A percentile compares a stretch with the other conserved stretches of the same genome.
Conservation (phyloP, 1,140 invertebrate genomes). For the Carposina sasakii region DNA sequence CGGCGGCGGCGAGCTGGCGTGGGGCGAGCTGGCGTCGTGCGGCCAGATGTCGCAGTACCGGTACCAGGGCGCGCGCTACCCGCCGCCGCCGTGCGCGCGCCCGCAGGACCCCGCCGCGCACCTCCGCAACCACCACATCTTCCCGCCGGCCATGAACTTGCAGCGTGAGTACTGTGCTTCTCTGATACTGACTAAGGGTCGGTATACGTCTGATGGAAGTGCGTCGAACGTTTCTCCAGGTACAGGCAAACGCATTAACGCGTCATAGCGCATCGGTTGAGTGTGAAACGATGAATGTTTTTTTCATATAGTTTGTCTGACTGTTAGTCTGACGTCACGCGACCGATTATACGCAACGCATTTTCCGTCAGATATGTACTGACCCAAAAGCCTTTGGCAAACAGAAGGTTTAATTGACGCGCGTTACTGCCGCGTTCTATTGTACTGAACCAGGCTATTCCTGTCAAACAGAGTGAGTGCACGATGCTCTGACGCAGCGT, state of each 20-base stretch:
- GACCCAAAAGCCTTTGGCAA: too few relatives aligned
- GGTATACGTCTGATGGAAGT: background rate
- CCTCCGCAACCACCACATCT: slow-evolving; percentile 67
- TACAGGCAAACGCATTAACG: too few relatives aligned
- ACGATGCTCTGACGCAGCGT: too few relatives aligned
- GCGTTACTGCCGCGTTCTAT: too few relatives aligned
- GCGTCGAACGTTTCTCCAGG: background rate
- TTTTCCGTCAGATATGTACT: too few relatives aligned
- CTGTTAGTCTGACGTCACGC: too few relatives aligned
- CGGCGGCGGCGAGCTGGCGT: slow-evolving; percentile 72
- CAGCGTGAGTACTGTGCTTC: slow-evolving; percentile 67
- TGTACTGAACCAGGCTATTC: too few relatives aligned
- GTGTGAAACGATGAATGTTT: too few relatives aligned
- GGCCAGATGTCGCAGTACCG: slow-evolving; percentile 89
- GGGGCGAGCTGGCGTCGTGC: slow-evolving; percentile 88
- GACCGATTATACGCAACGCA: too few relatives aligned
- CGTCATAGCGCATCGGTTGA: slow-evolving; percentile 10
- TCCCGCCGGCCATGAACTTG: slow-evolving; percentile 68
- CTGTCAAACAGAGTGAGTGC: too few relatives aligned
- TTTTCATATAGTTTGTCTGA: too few relatives aligned
- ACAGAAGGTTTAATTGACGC: too few relatives aligned
- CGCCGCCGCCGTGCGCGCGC: slow-evolving; percentile 65
- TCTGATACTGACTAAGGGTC: background rate
- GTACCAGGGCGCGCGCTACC: slow-evolving; percentile 74
- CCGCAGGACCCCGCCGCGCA: slow-evolving; percentile 61